Conservation (phyloP, 1,140 invertebrate genomes). For the Helicorthomorpha holstii region DNA sequence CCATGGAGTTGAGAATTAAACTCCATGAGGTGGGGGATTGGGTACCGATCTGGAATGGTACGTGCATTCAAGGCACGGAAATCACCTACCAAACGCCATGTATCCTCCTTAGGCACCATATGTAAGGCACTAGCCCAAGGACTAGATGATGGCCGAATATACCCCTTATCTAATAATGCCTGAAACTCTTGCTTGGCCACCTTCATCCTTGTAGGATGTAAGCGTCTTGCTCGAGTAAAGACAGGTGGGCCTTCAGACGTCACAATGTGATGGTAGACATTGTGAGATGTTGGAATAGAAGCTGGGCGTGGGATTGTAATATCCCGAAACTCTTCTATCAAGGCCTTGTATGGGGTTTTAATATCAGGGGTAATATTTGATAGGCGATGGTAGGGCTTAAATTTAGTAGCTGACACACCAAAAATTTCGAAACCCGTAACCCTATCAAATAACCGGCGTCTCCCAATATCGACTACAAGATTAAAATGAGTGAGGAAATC, state of each 20-base stretch:
- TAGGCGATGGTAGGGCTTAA: neutral
- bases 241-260: slow-evolving; percentile 23
- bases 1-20: slow-evolving; percentile 9
- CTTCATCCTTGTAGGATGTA: slow-evolving; percentile 15
- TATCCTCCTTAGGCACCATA: slow-evolving; percentile 25
- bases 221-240: slow-evolving; percentile 18
- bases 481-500: neutral
- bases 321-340: neutral
- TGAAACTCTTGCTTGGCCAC: slow-evolving; percentile 16
- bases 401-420: neutral
- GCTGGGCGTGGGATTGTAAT: neutral
- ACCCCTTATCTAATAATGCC: slow-evolving; percentile 16
- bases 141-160: slow-evolving; percentile 22
- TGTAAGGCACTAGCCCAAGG: slow-evolving; percentile 28
- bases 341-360: neutral
- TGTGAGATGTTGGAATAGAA: neutral
- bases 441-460: neutral
- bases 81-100: slow-evolving; percentile 26
- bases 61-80: slow-evolving; percentile 26
- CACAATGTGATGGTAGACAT: slow-evolving; percentile 7
- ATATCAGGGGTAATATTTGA: neutral
- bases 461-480: neutral
- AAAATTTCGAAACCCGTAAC: neutral
- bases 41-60: slow-evolving; percentile 25
- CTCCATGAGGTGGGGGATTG: slow-evolving; percentile 19